phyloP scores from a whole-genome alignment of 1,140 invertebrate genomes.

The Brachionus sp. region DNA sequence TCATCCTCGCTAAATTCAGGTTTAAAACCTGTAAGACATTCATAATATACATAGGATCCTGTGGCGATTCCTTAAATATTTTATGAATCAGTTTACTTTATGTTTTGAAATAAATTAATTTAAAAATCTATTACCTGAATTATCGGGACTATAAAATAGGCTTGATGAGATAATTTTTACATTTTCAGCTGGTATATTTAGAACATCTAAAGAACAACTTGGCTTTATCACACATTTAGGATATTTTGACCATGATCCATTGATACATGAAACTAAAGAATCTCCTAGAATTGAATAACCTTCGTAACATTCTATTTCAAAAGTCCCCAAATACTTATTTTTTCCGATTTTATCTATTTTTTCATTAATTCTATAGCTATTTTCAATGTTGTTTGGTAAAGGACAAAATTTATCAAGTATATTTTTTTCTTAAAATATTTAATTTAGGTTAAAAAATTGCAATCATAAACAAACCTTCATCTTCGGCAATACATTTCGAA shows the following conservation, averaged over 20 bases:
- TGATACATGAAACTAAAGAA: background rate
- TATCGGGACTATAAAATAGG: background rate
- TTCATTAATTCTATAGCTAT: background rate
- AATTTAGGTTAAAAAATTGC: background rate
- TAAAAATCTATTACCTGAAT: background rate
- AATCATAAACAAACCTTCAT: background rate
- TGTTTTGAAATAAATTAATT: background rate
- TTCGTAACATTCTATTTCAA: background rate
- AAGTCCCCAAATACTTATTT: background rate
- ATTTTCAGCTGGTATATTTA: conserved; percentile 27
- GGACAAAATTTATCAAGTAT: background rate
- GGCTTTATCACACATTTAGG: background rate
- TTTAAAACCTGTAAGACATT: background rate
- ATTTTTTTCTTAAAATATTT: background rate
- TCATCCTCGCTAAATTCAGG: background rate
- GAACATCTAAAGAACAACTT: background rate
- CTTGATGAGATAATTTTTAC: background rate
- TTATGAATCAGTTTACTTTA: background rate
- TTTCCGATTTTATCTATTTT: background rate
- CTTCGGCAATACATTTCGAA: background rate
- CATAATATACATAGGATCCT: background rate
- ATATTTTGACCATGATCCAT: background rate
- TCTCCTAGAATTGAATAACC: background rate
- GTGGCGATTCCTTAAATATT: background rate
- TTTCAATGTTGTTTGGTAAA: background rate